These are phyloP conservation scores for Temnothorax rugatulus DNA, from an alignment of 2,888 invertebrate genomes.

Conservation along the genomic window DNA sequence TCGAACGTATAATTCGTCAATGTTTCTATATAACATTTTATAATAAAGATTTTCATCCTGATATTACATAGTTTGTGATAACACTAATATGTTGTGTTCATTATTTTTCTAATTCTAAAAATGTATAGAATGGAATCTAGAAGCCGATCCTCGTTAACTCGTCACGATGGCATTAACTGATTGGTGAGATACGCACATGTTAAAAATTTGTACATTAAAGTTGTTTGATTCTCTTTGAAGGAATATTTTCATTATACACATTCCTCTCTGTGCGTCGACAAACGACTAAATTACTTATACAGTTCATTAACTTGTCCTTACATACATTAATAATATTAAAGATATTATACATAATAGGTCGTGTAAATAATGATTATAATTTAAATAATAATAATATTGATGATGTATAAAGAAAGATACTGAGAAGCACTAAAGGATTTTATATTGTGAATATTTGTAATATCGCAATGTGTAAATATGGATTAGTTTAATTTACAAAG, in stretches of 20 bases:
- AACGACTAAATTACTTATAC: constrained; percentile 5
- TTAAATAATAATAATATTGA: constrained; percentile 4
- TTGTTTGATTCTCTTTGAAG: background rate
- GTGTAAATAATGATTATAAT: constrained; percentile 10
- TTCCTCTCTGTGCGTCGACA: background rate
- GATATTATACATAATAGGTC: background rate
- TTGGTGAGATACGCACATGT: background rate
- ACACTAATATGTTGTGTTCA: background rate
- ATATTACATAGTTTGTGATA: background rate
- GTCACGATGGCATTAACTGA: background rate
- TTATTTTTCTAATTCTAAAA: background rate
- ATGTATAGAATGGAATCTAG: background rate
- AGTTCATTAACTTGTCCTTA: background rate
- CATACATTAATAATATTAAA: background rate
- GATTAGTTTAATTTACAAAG: background rate
- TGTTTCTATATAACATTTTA: background rate
- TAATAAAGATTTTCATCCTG: background rate
- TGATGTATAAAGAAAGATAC: background rate
- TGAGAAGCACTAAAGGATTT: background rate
- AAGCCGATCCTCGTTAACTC: background rate
- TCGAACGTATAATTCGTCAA: background rate
- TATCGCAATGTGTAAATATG: constrained; percentile 16
- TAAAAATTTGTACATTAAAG: constrained; percentile 8
- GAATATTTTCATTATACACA: background rate
- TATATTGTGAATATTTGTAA: constrained; percentile 16